A percentile compares a stretch with the other conserved stretches of the same genome.
Evolutionary conservation across 2,888 invertebrate species (phyloP).

Genomic region (Drepana falcataria): DNA sequence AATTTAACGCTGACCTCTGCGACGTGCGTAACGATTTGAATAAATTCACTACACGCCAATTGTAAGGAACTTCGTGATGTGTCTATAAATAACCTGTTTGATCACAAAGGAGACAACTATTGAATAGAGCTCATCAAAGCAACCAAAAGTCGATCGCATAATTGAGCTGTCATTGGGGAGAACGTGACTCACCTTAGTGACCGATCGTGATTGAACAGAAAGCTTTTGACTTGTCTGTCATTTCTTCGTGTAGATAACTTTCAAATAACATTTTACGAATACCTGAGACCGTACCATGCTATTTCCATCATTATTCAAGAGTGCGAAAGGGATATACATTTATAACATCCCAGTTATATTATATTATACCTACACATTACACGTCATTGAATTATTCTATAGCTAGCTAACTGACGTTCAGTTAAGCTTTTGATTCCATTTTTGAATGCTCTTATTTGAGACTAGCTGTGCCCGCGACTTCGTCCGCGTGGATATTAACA

Average conservation of each 20-base stretch:
- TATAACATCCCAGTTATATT: too few species aligned
- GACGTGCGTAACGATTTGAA: neutral
- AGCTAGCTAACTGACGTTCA: too few species aligned
- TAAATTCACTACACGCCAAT: neutral
- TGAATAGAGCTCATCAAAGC: slow-evolving; percentile 17
- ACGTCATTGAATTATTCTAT: too few species aligned
- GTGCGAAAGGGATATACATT: too few species aligned
- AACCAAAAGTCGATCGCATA: slow-evolving; percentile 14
- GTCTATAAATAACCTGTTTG: neutral
- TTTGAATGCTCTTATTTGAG: too few species aligned
- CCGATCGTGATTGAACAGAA: slow-evolving; percentile 17
- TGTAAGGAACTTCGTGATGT: neutral
- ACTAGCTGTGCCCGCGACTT: too few species aligned
- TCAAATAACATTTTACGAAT: neutral
- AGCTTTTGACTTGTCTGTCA: slow-evolving; percentile 10
- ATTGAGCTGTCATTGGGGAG: slow-evolving; percentile 13
- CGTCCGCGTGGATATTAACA: too few species aligned
- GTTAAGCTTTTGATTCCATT: too few species aligned
- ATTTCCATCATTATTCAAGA: too few species aligned
- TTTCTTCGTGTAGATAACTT: slow-evolving; percentile 5
- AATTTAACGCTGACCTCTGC: neutral
- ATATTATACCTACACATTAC: too few species aligned
- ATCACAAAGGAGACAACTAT: slow-evolving; percentile 3
- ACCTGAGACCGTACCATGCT: too few species aligned
- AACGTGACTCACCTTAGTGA: slow-evolving; percentile 36